Percentiles rank a stretch among this genome's conserved stretches.
Conservation (phyloP, 2,113 vertebrate species). For the Rynchops niger region DNA sequence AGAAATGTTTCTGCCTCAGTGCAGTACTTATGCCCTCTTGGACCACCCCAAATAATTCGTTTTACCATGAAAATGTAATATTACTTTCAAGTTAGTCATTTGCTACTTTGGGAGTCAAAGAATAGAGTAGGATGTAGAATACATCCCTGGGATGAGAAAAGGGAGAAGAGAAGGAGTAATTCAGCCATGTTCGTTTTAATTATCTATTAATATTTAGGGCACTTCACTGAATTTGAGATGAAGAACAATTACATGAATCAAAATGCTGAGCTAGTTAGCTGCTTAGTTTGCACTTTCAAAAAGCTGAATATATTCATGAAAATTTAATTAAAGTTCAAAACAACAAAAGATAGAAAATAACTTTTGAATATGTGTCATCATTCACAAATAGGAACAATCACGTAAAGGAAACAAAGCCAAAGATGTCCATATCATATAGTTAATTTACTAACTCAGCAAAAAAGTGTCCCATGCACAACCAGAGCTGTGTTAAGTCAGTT, state of each 20-base stretch:
- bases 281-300: background rate
- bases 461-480: background rate
- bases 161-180: background rate
- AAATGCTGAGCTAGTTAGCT: background rate
- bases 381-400: background rate
- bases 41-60: slow-evolving; percentile 4
- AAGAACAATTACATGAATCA: background rate
- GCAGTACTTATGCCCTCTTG: background rate
- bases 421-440: background rate
- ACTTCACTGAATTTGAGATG: background rate
- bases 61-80: background rate
- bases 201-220: slow-evolving; percentile 2
- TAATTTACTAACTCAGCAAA: background rate
- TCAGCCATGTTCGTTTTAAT: background rate
- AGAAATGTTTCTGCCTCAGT: background rate
- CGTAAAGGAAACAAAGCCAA: background rate
- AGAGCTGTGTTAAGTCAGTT: background rate
- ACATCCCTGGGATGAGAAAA: background rate
- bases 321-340: slow-evolving; percentile 1
- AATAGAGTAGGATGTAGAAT: background rate
- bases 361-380: background rate
- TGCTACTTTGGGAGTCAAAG: background rate
- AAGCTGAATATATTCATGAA: background rate
- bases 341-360: background rate
- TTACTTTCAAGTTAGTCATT: background rate